A percentile compares a stretch with the other conserved stretches of the same genome.
These are phyloP conservation scores for Cepphus grylle DNA, from an alignment of 2,113 vertebrate genomes.

Conservation along the genomic window DNA sequence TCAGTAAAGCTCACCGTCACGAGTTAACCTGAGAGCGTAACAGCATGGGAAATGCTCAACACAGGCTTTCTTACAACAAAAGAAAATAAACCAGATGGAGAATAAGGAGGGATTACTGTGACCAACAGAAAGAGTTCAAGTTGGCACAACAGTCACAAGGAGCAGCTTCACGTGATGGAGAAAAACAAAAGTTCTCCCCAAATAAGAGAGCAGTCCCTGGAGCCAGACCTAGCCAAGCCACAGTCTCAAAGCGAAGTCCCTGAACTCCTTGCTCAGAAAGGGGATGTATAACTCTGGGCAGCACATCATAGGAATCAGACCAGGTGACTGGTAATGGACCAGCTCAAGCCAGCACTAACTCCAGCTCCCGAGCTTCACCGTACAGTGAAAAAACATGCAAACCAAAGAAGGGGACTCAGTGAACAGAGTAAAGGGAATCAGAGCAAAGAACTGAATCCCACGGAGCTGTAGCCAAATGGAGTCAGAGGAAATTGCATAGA, in stretches of 20 bases:
- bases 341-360: background rate
- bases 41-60: background rate
- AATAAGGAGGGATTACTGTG: background rate
- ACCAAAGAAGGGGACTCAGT: background rate
- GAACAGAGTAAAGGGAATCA: background rate
- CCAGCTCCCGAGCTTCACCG: background rate
- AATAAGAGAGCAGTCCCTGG: background rate
- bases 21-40: background rate
- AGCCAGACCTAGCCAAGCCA: background rate
- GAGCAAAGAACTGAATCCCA: background rate
- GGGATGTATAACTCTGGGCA: background rate
- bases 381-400: background rate
- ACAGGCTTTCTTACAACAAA: background rate
- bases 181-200: background rate
- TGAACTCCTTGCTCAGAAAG: background rate
- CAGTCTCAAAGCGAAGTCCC: background rate
- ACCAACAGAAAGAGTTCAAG: background rate
- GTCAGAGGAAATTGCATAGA: background rate
- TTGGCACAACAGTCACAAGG: background rate
- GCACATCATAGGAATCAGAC: background rate
- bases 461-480: background rate
- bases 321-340: background rate
- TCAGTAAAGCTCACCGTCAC: background rate
- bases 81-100: background rate
- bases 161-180: background rate